Evolutionary conservation across 2,888 invertebrate genomes (phyloP), one percentile per base, ranked within the genome.

Genomic region (Stenolophus ochropezus): DNA sequence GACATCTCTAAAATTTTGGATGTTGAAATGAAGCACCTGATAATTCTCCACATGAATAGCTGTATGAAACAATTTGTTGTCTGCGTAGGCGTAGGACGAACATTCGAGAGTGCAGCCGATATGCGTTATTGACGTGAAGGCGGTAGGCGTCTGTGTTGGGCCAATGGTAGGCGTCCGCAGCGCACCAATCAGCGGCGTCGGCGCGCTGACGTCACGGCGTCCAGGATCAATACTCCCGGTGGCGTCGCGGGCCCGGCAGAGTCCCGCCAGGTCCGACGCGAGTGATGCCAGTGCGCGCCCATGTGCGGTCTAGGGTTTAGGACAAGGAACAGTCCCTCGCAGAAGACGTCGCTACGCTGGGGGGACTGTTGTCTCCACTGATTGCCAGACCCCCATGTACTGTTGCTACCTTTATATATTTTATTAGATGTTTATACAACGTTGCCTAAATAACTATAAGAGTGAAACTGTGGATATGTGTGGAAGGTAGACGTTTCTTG

Each of bases 301-400:
- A 97, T 97, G 97, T 96, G 95, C 93, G 96, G 96, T 93, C 94
- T 96, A 94, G 96, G 94, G 92, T 96, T 96, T 94, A 96, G 94
- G 92, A 97, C 97, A 91, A 95, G 96, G 91, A 97, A 97, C 92
- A 96, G 96, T 93, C 97, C 97, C 93, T 97, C 96, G 91, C 97
- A 97, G 93, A 97, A 96, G 93, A 97, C 97, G 91, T 96, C 96
- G 91, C 94, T 97, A 89, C 95, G 97, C 91, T 97, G 97, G 97
- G 97, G 97, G 90, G 97, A 97, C 92, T 96, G 96, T 92, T 97
- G 97, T 91, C 89, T 88, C 87, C 87, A 42, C 47, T 42, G 47
- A 51, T 23, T 51, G 11, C 20, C 73, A 18, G 11, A 42, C 8
- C 21, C 74, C 61, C 27, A 77, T n/a, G 33, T 42, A 77, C 61